phyloP scores from a whole-genome alignment of 2,113 vertebrate genomes.

The Micromys minutus region DNA sequence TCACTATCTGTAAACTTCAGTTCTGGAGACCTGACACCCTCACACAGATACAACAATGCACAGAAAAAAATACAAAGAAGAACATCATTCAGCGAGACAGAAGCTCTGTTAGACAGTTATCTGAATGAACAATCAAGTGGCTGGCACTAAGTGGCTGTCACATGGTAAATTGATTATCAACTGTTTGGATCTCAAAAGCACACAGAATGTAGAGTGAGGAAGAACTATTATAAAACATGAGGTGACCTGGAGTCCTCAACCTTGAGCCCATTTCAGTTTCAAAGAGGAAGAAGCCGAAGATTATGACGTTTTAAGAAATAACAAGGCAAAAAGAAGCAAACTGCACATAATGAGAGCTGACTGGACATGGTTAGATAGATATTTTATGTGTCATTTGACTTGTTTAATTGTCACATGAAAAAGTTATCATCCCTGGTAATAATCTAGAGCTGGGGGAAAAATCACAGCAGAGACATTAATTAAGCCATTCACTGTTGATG shows the following conservation, averaged over 20 bases:
- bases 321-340: conserved; percentile 14
- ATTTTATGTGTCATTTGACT: not conserved
- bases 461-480: conserved; percentile 6
- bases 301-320: conserved; percentile 1
- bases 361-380: not conserved
- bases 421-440: not conserved
- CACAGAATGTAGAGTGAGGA: not conserved
- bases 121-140: not conserved
- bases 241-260: not conserved
- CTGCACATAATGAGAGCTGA: not conserved
- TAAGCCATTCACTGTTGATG: not conserved
- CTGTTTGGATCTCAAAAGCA: conserved; percentile 27
- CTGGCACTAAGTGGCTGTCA: not conserved
- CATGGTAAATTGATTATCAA: not conserved
- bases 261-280: conserved; percentile 45
- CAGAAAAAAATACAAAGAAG: not conserved
- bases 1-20: not conserved
- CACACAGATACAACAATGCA: not conserved
- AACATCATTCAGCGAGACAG: not conserved
- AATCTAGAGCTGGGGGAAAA: conserved; percentile 29
- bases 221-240: not conserved
- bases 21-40: not conserved
- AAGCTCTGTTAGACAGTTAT: conserved; percentile 5
- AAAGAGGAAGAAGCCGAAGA: conserved; percentile 63
- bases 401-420: not conserved